These are phyloP conservation scores for Ichneumon xanthorius DNA, from an alignment of 2,888 invertebrate species.

Conservation along the genomic window DNA sequence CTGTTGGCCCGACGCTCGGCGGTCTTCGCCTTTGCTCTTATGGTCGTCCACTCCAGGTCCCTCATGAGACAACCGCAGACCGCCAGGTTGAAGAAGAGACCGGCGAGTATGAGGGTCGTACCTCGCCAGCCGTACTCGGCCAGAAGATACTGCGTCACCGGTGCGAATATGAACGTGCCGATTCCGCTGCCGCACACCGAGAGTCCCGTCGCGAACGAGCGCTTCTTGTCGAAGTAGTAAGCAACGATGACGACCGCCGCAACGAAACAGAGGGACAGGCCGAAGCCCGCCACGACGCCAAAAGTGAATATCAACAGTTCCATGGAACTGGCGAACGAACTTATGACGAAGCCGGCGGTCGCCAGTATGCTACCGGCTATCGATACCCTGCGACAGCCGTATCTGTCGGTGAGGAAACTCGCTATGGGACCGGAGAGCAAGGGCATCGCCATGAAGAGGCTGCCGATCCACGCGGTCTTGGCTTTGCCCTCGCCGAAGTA, in stretches of 20 bases:
- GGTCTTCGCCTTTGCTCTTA: slow-evolving; percentile 88
- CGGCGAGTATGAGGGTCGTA: slow-evolving; percentile 92
- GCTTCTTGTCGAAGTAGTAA: slow-evolving; percentile 94
- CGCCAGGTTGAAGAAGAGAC: slow-evolving; percentile 92
- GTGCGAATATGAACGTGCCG: slow-evolving; percentile 95
- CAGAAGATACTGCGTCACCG: slow-evolving; percentile 90
- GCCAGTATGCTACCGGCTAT: slow-evolving; percentile 92
- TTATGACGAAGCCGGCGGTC: slow-evolving; percentile 91
- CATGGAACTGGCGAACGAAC: slow-evolving; percentile 91
- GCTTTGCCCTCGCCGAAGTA: slow-evolving; percentile 94
- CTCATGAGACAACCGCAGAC: slow-evolving; percentile 93
- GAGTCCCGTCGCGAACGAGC: slow-evolving; percentile 94
- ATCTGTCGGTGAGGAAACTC: slow-evolving; percentile 92
- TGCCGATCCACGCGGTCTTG: slow-evolving; percentile 96
- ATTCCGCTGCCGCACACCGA: slow-evolving; percentile 95
- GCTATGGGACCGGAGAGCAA: slow-evolving; percentile 94
- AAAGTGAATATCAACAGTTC: slow-evolving; percentile 93
- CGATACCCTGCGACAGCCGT: slow-evolving; percentile 92
- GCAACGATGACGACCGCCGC: slow-evolving; percentile 96
- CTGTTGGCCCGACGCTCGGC: slow-evolving; percentile 88
- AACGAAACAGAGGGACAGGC: slow-evolving; percentile 94
- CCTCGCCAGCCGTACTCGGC: slow-evolving; percentile 94
- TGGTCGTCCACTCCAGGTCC: slow-evolving; percentile 90
- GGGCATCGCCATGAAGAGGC: slow-evolving; percentile 96
- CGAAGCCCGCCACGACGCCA: slow-evolving; percentile 93